phyloP scores from a whole-genome alignment of 2,113 vertebrate genomes.

The Dunckerocampus dactyliophorus region DNA sequence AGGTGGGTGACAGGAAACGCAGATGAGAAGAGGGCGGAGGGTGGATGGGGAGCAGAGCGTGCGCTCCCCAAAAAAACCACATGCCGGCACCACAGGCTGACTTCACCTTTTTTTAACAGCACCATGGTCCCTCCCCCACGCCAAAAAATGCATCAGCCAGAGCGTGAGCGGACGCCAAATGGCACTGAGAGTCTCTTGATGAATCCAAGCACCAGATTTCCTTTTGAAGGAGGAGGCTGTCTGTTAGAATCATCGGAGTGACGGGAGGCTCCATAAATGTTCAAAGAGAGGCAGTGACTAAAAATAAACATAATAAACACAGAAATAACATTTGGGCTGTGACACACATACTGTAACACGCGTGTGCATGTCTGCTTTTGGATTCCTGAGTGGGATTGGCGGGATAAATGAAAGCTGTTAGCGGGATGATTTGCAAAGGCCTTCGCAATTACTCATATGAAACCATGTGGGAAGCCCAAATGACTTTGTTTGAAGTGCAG shows the following conservation, averaged over 20 bases:
- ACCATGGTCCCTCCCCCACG: slow-evolving; percentile 38
- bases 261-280: slow-evolving; percentile 30
- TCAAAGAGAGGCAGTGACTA: slow-evolving; percentile 44
- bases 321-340: slow-evolving; percentile 12
- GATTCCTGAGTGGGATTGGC: background rate
- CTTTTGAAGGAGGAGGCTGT: slow-evolving; percentile 28
- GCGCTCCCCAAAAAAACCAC: slow-evolving; percentile 55
- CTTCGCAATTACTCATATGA: background rate
- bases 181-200: slow-evolving; percentile 46
- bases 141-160: slow-evolving; percentile 47
- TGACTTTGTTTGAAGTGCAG: background rate
- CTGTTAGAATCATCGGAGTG: slow-evolving; percentile 55
- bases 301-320: slow-evolving; percentile 29
- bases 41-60: slow-evolving; percentile 40
- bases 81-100: slow-evolving; percentile 51
- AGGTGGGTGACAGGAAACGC: slow-evolving; percentile 34
- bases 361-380: background rate
- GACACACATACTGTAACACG: slow-evolving; percentile 3
- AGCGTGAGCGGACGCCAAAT: slow-evolving; percentile 39
- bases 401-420: too few relatives aligned
- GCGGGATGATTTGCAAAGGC: too few relatives aligned
- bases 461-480: slow-evolving; percentile 6
- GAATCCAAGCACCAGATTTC: slow-evolving; percentile 36
- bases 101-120: slow-evolving; percentile 58
- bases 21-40: slow-evolving; percentile 20